Evolutionary conservation across 2,113 vertebrate species (phyloP).

Genomic region (Python bivittatus): DNA sequence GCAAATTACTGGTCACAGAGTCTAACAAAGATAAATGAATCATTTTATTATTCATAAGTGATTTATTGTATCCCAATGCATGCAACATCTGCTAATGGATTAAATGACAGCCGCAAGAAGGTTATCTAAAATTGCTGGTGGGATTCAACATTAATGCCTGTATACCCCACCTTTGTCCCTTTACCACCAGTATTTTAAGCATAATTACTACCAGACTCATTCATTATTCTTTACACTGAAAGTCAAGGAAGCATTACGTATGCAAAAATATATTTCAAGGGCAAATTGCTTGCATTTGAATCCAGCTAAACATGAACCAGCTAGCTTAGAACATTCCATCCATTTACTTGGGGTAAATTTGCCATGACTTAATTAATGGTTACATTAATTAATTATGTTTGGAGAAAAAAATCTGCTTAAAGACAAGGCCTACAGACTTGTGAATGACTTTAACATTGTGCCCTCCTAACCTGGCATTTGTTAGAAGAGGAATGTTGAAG

Average conservation of each 20-base stretch:
- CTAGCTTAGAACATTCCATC: background rate
- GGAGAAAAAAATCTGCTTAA: background rate
- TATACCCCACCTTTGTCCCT: conserved; percentile 44
- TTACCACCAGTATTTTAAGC: conserved; percentile 46
- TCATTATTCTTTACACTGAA: conserved; percentile 40
- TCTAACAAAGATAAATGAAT: conserved; percentile 48
- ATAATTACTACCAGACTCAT: conserved; percentile 42
- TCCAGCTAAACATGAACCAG: background rate
- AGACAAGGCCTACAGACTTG: background rate
- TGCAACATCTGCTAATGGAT: conserved; percentile 36
- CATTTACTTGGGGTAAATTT: background rate
- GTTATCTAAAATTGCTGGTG: conserved; percentile 48
- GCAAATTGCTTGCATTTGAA: background rate
- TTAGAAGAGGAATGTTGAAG: background rate
- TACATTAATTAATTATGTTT: background rate
- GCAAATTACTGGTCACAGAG: conserved; percentile 12
- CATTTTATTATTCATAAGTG: conserved; percentile 42
- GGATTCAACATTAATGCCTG: background rate
- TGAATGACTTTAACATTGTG: conserved; percentile 8
- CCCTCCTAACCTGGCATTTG: background rate
- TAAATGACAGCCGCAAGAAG: conserved; percentile 53
- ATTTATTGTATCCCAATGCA: conserved; percentile 49
- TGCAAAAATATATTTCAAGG: background rate
- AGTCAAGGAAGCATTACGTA: conserved; percentile 28
- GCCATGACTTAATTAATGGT: background rate